These are phyloP conservation scores for Drosophila chauvacae DNA, from an alignment of 1,140 invertebrate species.

Conservation along the genomic window DNA sequence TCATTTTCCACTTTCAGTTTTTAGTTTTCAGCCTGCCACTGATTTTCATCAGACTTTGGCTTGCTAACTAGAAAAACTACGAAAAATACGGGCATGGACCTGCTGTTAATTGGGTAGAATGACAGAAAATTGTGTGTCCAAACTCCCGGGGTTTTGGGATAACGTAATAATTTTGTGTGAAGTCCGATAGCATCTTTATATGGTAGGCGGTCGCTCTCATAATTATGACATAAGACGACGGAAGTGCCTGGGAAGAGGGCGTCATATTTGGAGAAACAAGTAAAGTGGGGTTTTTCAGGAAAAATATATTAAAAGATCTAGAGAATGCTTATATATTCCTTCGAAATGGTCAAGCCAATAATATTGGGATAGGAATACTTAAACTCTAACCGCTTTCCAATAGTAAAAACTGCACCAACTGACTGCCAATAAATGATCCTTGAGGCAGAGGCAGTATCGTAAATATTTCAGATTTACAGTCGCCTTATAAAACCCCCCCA, in stretches of 20 bases:
- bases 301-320: neutral
- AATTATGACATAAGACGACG: slow-evolving; percentile 65
- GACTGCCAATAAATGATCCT: neutral
- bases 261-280: neutral
- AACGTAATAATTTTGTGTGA: slow-evolving; percentile 69
- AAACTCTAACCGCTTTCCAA: neutral
- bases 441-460: neutral
- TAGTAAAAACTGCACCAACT: neutral
- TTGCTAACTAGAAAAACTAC: slow-evolving; percentile 23
- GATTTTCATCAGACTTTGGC: slow-evolving; percentile 74
- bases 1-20: slow-evolving; percentile 81
- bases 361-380: neutral
- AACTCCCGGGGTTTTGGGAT: slow-evolving; percentile 31
- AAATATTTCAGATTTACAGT: slow-evolving; percentile 7
- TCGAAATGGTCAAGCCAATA: neutral
- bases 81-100: slow-evolving; percentile 29
- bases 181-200: slow-evolving; percentile 72
- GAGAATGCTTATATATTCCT: no score
- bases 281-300: neutral
- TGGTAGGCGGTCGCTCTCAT: slow-evolving; percentile 50
- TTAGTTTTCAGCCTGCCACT: slow-evolving; percentile 38
- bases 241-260: slow-evolving; percentile 32
- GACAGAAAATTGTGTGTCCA: slow-evolving; percentile 53
- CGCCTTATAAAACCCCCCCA: neutral
- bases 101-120: slow-evolving; percentile 74